These are phyloP conservation scores for Operophtera brumata DNA, from an alignment of 2,888 invertebrate species.

Conservation along the genomic window DNA sequence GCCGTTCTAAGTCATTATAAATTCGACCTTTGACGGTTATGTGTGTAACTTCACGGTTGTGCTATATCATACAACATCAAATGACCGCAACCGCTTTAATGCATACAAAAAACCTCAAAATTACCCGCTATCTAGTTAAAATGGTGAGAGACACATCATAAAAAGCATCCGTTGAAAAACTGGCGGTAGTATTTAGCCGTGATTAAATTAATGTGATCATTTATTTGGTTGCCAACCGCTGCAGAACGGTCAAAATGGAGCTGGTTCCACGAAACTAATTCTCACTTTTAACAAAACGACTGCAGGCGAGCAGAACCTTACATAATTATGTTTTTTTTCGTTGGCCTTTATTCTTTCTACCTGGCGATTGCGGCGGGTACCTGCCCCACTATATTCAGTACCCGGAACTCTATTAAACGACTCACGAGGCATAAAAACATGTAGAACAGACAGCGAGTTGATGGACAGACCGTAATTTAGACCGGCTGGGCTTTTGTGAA, in stretches of 20 bases:
- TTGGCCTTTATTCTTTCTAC: constrained; percentile 59
- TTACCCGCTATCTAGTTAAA: constrained; percentile 43
- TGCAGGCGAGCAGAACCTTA: constrained; percentile 43
- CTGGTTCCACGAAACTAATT: constrained; percentile 34
- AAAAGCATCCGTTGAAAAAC: constrained; percentile 36
- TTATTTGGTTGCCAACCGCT: constrained; percentile 35
- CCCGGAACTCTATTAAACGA: constrained; percentile 74
- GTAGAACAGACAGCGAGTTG: constrained; percentile 54
- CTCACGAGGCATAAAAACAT: constrained; percentile 65
- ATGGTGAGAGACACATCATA: constrained; percentile 35
- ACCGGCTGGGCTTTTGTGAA: constrained; percentile 46
- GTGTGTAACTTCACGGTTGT: constrained; percentile 44
- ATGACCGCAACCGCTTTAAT: constrained; percentile 20
- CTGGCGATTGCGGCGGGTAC: constrained; percentile 56
- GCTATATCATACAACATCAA: constrained; percentile 23
- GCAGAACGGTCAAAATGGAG: constrained; percentile 32
- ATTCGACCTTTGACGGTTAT: constrained; percentile 38
- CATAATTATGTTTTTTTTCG: constrained; percentile 52
- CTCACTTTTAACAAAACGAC: constrained; percentile 51
- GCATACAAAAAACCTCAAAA: constrained; percentile 35
- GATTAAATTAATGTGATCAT: constrained; percentile 40
- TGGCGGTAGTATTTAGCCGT: constrained; percentile 35
- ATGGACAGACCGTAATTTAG: constrained; percentile 60
- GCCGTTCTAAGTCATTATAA: constrained; percentile 27
- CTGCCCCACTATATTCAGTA: constrained; percentile 65